Conservation (phyloP, 1,140 invertebrate genomes). For the Mycetomoellerius zeteki region DNA sequence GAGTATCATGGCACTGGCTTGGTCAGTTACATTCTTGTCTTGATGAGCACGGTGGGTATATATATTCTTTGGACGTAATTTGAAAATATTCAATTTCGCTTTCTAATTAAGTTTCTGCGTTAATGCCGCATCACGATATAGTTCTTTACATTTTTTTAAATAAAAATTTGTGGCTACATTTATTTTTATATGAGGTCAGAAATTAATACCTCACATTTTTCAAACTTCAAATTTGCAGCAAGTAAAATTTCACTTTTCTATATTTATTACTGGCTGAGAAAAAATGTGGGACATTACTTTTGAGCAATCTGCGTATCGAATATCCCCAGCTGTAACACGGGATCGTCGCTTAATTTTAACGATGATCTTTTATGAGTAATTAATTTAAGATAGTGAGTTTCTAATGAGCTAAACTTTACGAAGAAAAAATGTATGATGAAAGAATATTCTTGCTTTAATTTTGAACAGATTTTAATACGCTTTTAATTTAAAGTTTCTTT, state of each 20-base stretch:
- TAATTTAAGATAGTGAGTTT: neutral
- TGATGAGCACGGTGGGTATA: conserved; percentile 92
- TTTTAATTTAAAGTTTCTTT: neutral
- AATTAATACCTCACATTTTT: too few species aligned
- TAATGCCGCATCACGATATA: neutral
- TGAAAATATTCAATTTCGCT: neutral
- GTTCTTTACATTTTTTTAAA: too few species aligned
- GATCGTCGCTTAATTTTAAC: neutral
- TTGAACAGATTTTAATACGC: neutral
- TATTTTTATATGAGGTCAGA: neutral
- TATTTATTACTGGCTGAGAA: too few species aligned
- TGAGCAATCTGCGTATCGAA: neutral
- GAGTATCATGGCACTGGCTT: conserved; percentile 90
- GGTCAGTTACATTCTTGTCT: conserved; percentile 91
- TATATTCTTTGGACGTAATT: neutral
- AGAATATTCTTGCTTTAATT: neutral
- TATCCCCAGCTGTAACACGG: too few species aligned
- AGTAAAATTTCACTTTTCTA: too few species aligned
- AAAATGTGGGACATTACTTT: too few species aligned
- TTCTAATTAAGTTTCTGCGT: neutral
- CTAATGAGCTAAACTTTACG: neutral
- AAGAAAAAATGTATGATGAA: neutral
- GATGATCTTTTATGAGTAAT: neutral
- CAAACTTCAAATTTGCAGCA: too few species aligned
- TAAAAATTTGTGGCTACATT: neutral